Base-by-base conservation (phyloP, 1,140 invertebrate genomes). In the Drosophila sulfurigaster region DNA sequence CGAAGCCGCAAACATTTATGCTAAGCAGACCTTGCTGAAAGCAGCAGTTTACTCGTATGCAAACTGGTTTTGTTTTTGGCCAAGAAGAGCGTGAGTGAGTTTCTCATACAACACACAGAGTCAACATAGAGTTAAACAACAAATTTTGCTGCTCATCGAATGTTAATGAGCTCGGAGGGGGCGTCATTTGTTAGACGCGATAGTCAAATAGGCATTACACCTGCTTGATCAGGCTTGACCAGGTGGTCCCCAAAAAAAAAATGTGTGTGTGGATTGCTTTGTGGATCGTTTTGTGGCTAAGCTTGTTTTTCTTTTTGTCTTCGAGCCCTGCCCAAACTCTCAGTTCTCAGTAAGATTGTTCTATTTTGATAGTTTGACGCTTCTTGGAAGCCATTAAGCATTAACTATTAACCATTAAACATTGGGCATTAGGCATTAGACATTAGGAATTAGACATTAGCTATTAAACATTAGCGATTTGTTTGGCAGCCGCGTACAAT, bases 321-420 rank as follows among this genome's bases (percentile, higher is more conserved):
- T 32, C 32, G 6, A 25, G 6, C 46, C 38, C 28, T 11, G 30
- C 45, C 7, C 32, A 8, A 32, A 8, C 8, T 38, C 35, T 38
- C 16, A 75, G 45, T 81, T 89, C 83, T 68, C 8, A 51, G 78
- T 89, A 89, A 88, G 85, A 83, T 89, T 88, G 85, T 83, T 89
- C 83, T 88, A 89, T 69, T 82, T 88, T 56, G 85, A 85, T 89
- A 85, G 85, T 69, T 48, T 80, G 59, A 43, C 51, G 46, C 67
- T 87, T 79, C 82, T 74, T 56, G 81, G 86, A 88, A 88, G 64
- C 81, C 75, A 73, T 77, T 65, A 72, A 59, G 2, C 68, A 69
- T 74, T 74, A 48, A 20, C 57, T 67, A 56, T 57, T 62, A 49
- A 66, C 45, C 45, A 68, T 67, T 68, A 48, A 28, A 16, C 49